Base-by-base conservation (phyloP, 2,113 vertebrate species). In the Elephantulus edwardii region DNA sequence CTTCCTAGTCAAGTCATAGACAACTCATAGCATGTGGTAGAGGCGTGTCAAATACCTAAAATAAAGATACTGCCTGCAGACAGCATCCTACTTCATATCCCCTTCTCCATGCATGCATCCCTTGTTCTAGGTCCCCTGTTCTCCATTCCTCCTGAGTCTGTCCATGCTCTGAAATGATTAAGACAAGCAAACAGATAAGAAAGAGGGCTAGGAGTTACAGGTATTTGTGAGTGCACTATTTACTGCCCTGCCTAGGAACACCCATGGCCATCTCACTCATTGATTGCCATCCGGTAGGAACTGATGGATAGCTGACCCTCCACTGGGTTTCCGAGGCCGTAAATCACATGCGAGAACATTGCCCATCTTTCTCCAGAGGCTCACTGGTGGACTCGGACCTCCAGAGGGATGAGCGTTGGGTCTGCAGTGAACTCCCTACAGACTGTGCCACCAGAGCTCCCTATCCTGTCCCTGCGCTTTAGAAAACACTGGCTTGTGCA, bases 81-180 rank as follows among this genome's bases (percentile, higher is more conserved):
- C 9, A 2, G 1, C 44, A 26, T 9, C 42, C 16, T 33, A 3
- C 28, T 10, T 50, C 33, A 11, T 4, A 3, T 22, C 58, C 26
- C 22, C 38, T 62, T 40, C 30, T 40, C 35, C 5, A 4, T n/a
- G 19, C 6, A 17, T 4, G 20, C 26, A n/a, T 22, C 40, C 52
- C 1, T 0, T 1, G 2, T 10, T 28, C 38, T 5, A 20, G 70
- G 26, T 35, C 20, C n/a, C 9, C 0, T 0, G 2, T 30, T 62
- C n/a, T 79, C 24, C 46, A 2, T 12, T 38, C 40, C 74, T n/a
- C 0, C 24, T 11, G 33, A 64, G 40, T 30, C n/a, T n/a, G 8
- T 20, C 86, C 10, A 0, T 2, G n/a, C 54, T 81, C 79, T 16
- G 6, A 66, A 68, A 58, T 17, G n/a, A 30, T 46, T 14, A 33